Conservation (phyloP, 2,888 invertebrate species). For the Folsomia manolachei region DNA sequence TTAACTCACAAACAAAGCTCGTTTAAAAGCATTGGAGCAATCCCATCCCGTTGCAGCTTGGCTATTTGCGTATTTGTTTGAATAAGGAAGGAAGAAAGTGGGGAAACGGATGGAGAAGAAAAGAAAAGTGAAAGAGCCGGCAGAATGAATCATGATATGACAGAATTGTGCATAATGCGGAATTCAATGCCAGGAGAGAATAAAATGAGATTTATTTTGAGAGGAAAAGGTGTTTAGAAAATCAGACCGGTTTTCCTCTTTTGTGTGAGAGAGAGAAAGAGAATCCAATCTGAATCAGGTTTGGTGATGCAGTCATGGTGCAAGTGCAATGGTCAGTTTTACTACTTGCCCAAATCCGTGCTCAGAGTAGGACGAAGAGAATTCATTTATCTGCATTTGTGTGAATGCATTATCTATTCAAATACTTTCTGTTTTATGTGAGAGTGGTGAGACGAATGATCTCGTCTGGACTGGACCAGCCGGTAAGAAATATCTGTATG, state of each 20-base stretch:
- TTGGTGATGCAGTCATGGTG: no score
- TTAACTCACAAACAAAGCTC: constrained; percentile 13
- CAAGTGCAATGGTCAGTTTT: constrained; percentile 35
- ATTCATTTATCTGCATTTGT: no score
- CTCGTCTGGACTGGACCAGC: neutral
- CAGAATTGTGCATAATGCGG: constrained; percentile 11
- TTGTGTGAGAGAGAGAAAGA: constrained; percentile 25
- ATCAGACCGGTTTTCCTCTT: constrained; percentile 39
- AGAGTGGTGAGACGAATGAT: neutral
- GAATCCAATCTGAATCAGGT: no score
- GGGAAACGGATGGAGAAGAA: no score
- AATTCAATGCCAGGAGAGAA: constrained; percentile 22
- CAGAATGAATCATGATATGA: neutral
- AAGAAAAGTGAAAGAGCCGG: constrained; percentile 6
- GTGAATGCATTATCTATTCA: no score
- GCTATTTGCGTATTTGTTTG: neutral
- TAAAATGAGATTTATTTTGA: constrained; percentile 19
- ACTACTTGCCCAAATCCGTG: no score
- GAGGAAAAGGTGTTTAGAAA: constrained; percentile 10
- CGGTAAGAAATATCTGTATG: no score
- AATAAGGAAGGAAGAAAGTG: constrained; percentile 10
- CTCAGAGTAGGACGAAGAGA: no score
- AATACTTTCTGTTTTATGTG: no score
- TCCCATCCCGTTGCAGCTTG: no score
- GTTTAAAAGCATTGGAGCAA: neutral